Conservation (phyloP, 2,888 invertebrate species). For the Lepidocyrtoides sp. region DNA sequence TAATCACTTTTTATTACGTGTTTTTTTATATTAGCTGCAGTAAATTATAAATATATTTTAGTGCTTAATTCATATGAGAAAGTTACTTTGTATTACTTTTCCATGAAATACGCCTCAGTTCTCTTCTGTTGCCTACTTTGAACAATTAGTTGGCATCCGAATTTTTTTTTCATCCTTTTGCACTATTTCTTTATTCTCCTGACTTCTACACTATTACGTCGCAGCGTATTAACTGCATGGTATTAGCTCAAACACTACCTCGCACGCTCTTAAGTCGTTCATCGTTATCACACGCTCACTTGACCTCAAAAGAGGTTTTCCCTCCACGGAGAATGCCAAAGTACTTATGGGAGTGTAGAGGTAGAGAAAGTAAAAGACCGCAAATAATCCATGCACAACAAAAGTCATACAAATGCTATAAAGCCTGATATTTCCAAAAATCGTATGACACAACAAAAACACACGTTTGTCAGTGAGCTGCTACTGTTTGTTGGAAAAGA, state of each 20-base stretch:
- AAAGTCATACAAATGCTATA: slow-evolving; percentile 52
- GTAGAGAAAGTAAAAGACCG: slow-evolving; percentile 46
- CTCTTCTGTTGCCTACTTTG: too few relatives aligned
- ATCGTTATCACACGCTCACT: slow-evolving; percentile 74
- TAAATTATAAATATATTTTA: too few relatives aligned
- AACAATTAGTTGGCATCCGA: too few relatives aligned
- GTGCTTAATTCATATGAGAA: too few relatives aligned
- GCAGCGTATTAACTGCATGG: neutral
- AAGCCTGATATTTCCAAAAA: slow-evolving; percentile 1
- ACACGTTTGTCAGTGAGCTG: neutral
- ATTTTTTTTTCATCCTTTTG: too few relatives aligned
- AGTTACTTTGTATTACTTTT: too few relatives aligned
- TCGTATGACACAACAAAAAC: neutral
- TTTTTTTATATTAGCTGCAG: too few relatives aligned
- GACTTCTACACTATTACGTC: neutral
- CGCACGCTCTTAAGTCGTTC: slow-evolving; percentile 54
- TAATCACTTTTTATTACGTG: too few relatives aligned
- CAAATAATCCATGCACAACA: slow-evolving; percentile 54
- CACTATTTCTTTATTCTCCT: too few relatives aligned
- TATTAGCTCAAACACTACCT: slow-evolving; percentile 35
- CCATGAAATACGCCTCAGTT: too few relatives aligned
- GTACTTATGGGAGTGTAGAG: neutral
- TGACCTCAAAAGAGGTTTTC: slow-evolving; percentile 67
- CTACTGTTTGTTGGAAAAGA: too few relatives aligned
- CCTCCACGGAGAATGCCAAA: neutral